Evolutionary conservation across 2,113 vertebrate species (phyloP).

Genomic region (Notothenia coriiceps): DNA sequence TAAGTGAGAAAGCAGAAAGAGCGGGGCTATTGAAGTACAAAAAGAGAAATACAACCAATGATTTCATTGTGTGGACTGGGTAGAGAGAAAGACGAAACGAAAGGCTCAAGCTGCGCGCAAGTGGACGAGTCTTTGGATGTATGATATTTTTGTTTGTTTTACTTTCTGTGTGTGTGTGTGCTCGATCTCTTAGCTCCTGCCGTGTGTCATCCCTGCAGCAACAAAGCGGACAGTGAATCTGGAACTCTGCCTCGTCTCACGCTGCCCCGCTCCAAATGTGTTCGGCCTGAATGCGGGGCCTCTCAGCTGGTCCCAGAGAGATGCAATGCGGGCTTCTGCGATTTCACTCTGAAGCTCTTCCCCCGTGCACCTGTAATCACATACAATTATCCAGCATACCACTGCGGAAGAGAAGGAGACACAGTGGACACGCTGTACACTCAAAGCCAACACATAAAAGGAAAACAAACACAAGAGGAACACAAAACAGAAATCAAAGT

Average conservation of each 20-base stretch:
- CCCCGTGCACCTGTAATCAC: constrained; percentile 76
- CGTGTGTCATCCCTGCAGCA: constrained; percentile 57
- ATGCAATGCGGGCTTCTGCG: constrained; percentile 35
- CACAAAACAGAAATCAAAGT: constrained; percentile 30
- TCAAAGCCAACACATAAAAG: constrained; percentile 41
- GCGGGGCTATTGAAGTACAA: constrained; percentile 45
- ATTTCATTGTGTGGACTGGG: constrained; percentile 53
- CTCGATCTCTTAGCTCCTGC: constrained; percentile 50
- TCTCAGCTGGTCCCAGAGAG: constrained; percentile 51
- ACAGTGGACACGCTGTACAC: constrained; percentile 11
- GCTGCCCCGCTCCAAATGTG: constrained; percentile 51
- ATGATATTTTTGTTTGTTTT: constrained; percentile 63
- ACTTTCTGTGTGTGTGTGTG: constrained; percentile 49
- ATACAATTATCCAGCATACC: constrained; percentile 51
- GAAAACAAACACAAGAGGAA: constrained; percentile 47
- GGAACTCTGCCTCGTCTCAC: constrained; percentile 36
- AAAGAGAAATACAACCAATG: constrained; percentile 43
- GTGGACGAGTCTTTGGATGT: constrained; percentile 26
- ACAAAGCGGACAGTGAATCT: constrained; percentile 52
- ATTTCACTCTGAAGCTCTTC: constrained; percentile 28
- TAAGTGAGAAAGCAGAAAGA: constrained; percentile 39
- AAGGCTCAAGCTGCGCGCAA: constrained; percentile 41
- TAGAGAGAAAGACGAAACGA: constrained; percentile 49
- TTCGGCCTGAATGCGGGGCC: constrained; percentile 30
- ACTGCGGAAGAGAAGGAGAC: constrained; percentile 41